These are phyloP conservation scores for Petrolisthes manimaculis DNA, from an alignment of 2,888 invertebrate genomes.

Conservation along the genomic window DNA sequence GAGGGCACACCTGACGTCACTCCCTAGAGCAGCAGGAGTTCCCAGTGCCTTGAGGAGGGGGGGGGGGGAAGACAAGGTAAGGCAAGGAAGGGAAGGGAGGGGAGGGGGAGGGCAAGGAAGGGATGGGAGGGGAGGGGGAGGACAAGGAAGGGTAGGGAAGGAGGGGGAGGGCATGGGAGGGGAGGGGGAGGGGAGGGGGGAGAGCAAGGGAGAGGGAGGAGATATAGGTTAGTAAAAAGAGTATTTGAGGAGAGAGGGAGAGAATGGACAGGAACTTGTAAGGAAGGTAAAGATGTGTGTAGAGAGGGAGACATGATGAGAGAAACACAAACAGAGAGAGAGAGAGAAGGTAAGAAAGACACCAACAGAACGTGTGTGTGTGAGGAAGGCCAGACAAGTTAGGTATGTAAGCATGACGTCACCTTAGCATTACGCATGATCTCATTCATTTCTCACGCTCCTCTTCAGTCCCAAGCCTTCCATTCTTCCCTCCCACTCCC, in stretches of 20 bases:
- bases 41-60: neutral
- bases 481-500: neutral
- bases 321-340: neutral
- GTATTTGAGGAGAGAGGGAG: neutral
- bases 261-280: neutral
- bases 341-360: too few species aligned
- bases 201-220: neutral
- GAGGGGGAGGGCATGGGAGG: neutral
- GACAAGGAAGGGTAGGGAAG: neutral
- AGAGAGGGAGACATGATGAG: neutral
- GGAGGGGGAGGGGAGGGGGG: neutral
- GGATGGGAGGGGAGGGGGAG: neutral
- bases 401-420: neutral
- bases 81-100: neutral
- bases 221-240: neutral
- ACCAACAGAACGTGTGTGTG: too few species aligned
- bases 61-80: neutral
- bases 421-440: neutral
- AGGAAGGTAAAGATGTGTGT: neutral
- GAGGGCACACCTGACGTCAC: neutral
- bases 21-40: neutral
- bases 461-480: neutral
- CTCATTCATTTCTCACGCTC: slow-evolving; percentile 14
- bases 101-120: neutral
- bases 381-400: too few species aligned